Conservation (phyloP, 2,888 invertebrate genomes). For the Tiliacea aurago region DNA sequence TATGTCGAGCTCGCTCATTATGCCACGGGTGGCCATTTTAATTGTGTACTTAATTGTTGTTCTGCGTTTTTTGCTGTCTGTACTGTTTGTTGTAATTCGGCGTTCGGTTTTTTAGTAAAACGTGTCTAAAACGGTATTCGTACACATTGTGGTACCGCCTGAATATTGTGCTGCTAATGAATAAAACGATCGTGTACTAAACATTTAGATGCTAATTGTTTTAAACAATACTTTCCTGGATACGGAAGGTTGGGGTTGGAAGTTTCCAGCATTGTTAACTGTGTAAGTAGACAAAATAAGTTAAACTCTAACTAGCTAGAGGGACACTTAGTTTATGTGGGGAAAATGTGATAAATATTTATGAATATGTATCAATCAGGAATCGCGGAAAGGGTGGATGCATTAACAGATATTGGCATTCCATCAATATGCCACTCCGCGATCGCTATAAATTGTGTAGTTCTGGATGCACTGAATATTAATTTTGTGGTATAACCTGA, state of each 20-base stretch:
- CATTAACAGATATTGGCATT: constrained; percentile 33
- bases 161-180: constrained; percentile 42
- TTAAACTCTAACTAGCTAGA: neutral
- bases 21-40: constrained; percentile 64
- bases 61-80: constrained; percentile 44
- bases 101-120: constrained; percentile 39
- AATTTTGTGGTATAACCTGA: constrained; percentile 40
- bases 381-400: constrained; percentile 23
- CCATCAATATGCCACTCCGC: constrained; percentile 44
- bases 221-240: constrained; percentile 14
- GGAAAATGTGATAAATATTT: constrained; percentile 21
- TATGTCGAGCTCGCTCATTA: constrained; percentile 68
- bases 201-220: constrained; percentile 27
- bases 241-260: neutral
- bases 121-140: constrained; percentile 59
- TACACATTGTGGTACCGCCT: constrained; percentile 33
- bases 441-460: constrained; percentile 17
- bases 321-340: neutral
- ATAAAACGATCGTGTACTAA: constrained; percentile 12
- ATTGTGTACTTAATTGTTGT: constrained; percentile 53
- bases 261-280: neutral
- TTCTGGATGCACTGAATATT: constrained; percentile 42
- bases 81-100: constrained; percentile 47
- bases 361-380: constrained; percentile 22
- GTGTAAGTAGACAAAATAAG: neutral